Base-by-base conservation (phyloP, 1,140 invertebrate genomes). In the Psilanteris sp. region DNA sequence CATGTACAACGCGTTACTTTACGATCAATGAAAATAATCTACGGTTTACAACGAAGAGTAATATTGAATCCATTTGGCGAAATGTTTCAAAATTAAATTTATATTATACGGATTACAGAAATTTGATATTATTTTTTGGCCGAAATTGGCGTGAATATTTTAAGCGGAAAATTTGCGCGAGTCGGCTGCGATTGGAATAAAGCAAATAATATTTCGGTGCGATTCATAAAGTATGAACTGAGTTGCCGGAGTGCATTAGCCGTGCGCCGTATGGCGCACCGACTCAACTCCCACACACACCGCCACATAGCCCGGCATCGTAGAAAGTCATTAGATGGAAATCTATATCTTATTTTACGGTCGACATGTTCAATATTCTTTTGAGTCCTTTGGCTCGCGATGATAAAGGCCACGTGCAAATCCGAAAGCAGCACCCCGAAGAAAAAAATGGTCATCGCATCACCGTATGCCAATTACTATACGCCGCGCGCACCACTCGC, bases 311-410 rank as follows among this genome's bases (percentile, higher is more conserved):
- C 50, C 54, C 73, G 71, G 18, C 66, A 62, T 37, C 54, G 73
- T 79, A 77, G 77, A 79, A 79, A 79, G 77, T 79, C 68, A 73
- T 71, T 77, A 79, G 77, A 79, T 75, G 76, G 57, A 78, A 79
- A 79, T 73, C 77, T 77, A 67, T 77, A 79, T 73, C 68, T 79
- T 77, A 77, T 67, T 79, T 68, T 70, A 70, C 44, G 67, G 46
- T 55, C 64, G 44, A 55, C 61, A 61, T 41, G 61, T 67, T 67
- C 59, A 67, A 78, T 78, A 75, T 71, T 71, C 39, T 31, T n/a
- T n/a, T 46, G 6, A 32, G 32, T 36, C 37, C 34, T 55, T 37
- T 15, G 29, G 41, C 41, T 55, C 24, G 37, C 13, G 31, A 22
- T 54, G 61, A 71, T 72, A 70, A 77, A 67, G 37, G 61, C 62